Evolutionary conservation across 2,888 invertebrate species (phyloP), one percentile per base, ranked within the genome.

Genomic region (Macrostomum cliftonense): DNA sequence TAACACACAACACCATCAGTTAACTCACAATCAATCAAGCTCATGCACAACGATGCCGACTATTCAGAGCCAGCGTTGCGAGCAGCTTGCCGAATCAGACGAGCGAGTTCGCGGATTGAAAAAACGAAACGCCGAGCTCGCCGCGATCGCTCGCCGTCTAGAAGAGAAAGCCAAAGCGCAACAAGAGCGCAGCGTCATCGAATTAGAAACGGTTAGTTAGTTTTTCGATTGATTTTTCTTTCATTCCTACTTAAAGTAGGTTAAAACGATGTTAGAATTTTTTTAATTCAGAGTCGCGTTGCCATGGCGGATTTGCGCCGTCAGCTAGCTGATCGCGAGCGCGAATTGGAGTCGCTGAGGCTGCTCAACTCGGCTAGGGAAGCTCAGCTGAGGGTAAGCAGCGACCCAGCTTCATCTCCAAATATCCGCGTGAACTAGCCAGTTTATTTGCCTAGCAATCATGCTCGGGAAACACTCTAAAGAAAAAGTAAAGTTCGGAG

Each of bases 111-210:
- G 67, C 56, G 61, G 62, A 12, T 57, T 71, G 45, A 69, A 68
- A 56, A 69, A 64, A 55, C 58, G 69, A 38, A 71, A 71, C 59
- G 64, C 66, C 1, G 71, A 71, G 46, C 61, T 71, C 45, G 67
- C 69, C 37, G 60, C 64, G 55, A 68, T 69, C 52, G 70, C 71
- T 13, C 53, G 67, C 44, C 58, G 69, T 43, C 59, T 71, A 47
- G 71, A 71, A 52, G 69, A 70, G 51, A 69, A 68, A 52, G 64
- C 67, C 14, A 69, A 67, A 57, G 61, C 61, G 52, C 65, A 67
- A 43, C 62, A 64, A 46, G 63, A 64, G 53, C 60, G 59, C 5
- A 38, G 37, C 39, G 48, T 52, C 47, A 42, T 17, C 44, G 20
- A 21, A 11, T 42, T 5, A 14, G 16, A 52, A 51, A 5, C 17